phyloP scores from a whole-genome alignment of 1,140 invertebrate genomes.

The Drosophila takahashii region DNA sequence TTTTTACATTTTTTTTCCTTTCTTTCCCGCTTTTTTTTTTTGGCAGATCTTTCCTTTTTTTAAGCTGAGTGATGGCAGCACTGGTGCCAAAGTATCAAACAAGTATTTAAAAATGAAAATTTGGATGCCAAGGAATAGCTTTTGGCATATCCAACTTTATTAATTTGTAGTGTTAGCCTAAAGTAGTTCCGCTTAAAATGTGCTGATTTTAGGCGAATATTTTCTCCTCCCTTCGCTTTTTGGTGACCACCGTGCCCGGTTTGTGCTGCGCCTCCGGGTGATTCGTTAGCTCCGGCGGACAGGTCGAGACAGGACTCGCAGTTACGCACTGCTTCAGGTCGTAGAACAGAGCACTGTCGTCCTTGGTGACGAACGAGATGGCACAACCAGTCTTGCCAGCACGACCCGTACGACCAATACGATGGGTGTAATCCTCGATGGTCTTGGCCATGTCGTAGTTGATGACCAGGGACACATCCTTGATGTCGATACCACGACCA shows the following conservation, averaged over 20 bases:
- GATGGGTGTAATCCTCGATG: slow-evolving; percentile 99
- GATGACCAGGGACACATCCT: slow-evolving; percentile 99
- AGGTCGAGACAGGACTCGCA: slow-evolving; percentile 96
- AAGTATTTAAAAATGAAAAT: not conserved
- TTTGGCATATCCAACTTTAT: slow-evolving; percentile 18
- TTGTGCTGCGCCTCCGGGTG: slow-evolving; percentile 99
- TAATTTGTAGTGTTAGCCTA: slow-evolving; percentile 15
- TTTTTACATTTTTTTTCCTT: no score
- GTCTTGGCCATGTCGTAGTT: slow-evolving; percentile 99
- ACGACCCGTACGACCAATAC: slow-evolving; percentile 99
- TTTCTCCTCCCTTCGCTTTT: slow-evolving; percentile 97
- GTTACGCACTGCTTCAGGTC: slow-evolving; percentile 97
- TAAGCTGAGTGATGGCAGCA: no score
- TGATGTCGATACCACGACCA: slow-evolving; percentile 99
- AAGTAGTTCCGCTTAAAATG: not conserved
- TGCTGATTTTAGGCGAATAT: slow-evolving; percentile 91
- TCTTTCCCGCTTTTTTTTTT: no score
- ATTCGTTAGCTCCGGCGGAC: slow-evolving; percentile 98
- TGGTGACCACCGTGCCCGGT: slow-evolving; percentile 97
- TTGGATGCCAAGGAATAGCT: not conserved
- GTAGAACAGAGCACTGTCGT: slow-evolving; percentile 98
- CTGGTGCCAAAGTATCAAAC: not conserved
- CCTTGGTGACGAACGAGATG: slow-evolving; percentile 98
- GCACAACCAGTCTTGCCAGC: slow-evolving; percentile 99
- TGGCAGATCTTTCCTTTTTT: no score